Conservation (phyloP, 1,140 invertebrate species). For the Wiebesia pumilae region DNA sequence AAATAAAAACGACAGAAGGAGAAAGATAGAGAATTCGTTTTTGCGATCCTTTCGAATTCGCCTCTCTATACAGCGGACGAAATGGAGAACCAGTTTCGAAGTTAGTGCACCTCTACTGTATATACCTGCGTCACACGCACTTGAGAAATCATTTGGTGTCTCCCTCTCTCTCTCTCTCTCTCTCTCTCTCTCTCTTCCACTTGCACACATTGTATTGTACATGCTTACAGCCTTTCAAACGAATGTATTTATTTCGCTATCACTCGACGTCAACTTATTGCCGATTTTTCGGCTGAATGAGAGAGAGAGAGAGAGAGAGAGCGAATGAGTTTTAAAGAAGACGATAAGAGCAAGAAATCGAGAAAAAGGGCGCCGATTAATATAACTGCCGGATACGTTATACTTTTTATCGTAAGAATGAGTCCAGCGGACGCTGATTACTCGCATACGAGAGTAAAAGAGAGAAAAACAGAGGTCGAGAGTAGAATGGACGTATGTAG, state of each 20-base stretch:
- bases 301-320: too few relatives aligned
- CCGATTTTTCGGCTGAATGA: conserved; percentile 45
- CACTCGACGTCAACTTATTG: conserved; percentile 49
- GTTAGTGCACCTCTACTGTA: conserved; percentile 41
- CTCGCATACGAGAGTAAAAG: neutral
- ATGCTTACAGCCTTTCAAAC: neutral
- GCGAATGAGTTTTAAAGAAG: conserved; percentile 6
- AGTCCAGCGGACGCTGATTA: conserved; percentile 35
- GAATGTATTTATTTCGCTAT: conserved; percentile 48
- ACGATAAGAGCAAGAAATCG: conserved; percentile 33
- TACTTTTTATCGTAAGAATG: conserved; percentile 52
- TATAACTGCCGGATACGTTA: conserved; percentile 49
- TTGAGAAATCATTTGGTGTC: neutral
- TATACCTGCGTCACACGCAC: conserved; percentile 20
- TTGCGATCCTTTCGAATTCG: conserved; percentile 62
- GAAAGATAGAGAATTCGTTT: conserved; percentile 56
- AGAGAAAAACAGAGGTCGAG: neutral
- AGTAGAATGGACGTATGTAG: conserved; percentile 9
- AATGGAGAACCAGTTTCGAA: conserved; percentile 61
- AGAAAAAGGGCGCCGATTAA: conserved; percentile 38
- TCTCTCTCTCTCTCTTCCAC: conserved; percentile 18
- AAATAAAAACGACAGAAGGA: conserved; percentile 43
- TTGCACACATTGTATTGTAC: neutral
- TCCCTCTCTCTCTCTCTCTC: conserved; percentile 13
- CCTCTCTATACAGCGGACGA: conserved; percentile 35